Percentiles rank a stretch among this genome's conserved stretches.
These are phyloP conservation scores for Sebastes iracundus DNA, from an alignment of 2,797 vertebrate species.

Conservation along the genomic window DNA sequence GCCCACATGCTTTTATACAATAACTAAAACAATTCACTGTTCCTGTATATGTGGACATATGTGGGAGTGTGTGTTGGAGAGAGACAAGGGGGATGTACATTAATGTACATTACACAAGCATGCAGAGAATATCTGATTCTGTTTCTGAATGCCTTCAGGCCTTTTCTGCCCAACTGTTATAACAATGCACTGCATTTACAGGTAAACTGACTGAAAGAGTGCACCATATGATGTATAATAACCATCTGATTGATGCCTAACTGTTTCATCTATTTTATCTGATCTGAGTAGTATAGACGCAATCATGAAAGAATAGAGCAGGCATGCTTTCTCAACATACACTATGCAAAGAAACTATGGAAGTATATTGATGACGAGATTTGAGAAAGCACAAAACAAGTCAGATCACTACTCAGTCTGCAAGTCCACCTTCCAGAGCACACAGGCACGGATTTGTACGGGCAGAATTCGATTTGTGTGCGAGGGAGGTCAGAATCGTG, in stretches of 20 bases:
- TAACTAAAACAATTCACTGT: background rate
- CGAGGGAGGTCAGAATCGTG: background rate
- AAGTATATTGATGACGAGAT: background rate
- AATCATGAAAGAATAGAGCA: conserved; percentile 13
- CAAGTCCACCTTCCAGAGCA: background rate
- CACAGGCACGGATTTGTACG: background rate
- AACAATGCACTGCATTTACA: background rate
- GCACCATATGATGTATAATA: background rate
- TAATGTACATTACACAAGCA: background rate
- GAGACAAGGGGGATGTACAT: background rate
- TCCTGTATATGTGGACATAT: background rate
- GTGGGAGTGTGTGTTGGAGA: background rate
- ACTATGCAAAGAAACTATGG: conserved; percentile 16
- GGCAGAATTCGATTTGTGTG: background rate
- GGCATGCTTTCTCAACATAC: conserved; percentile 3
- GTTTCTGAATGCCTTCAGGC: background rate
- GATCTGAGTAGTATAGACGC: background rate
- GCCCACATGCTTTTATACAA: background rate
- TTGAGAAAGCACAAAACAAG: background rate
- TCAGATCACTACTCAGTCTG: background rate
- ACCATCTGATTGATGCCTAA: background rate
- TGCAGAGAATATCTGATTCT: background rate
- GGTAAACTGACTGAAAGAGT: background rate
- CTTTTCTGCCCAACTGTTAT: background rate
- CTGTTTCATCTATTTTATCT: conserved; percentile 24